Evolutionary conservation across 2,113 vertebrate species (phyloP), one percentile per base, ranked within the genome.

Genomic region (Sceloporus undulatus): DNA sequence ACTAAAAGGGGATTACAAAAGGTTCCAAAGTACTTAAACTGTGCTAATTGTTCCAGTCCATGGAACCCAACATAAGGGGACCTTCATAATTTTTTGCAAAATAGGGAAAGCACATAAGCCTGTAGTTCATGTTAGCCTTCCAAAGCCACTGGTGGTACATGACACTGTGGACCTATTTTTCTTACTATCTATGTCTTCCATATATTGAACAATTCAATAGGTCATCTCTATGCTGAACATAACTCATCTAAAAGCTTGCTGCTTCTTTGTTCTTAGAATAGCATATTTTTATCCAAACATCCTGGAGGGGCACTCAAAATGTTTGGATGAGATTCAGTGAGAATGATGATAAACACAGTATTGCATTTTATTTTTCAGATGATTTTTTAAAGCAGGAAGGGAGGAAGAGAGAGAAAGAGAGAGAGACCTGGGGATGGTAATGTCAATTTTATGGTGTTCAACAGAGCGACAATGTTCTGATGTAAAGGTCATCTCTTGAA

Each of bases 281-380:
- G 79, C 87, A 77, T 88, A 83, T 88, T 88, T 88, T 77, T 83
- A 83, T 77, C 73, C 73, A 88, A 77, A 77, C 73, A 68, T 70
- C 87, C 59, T 77, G 59, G 59, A 70, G 59, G 42, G 80, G 77
- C 42, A 77, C 80, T 83, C 87, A 76, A 84, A 88, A 83, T 88
- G 81, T 68, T 77, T 88, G 74, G 48, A 52, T 88, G 80, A 85
- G 54, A 85, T 66, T 77, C 62, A 77, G 62, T 29, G 38, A 78
- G 84, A 86, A 78, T 82, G 86, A 87, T 88, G 87, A 21, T 83
- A 68, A 81, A 87, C n/a, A 80, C 34, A 73, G 34, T 62, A 74
- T 56, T 56, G 80, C 14, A 19, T 54, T 52, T 25, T n/a, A 54
- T 83, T 88, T 88, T 62, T 75, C 71, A 83, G 80, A 88, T 13